Percentiles rank a stretch among this genome's conserved stretches.
phyloP scores from a whole-genome alignment of 2,113 vertebrate genomes.

The Platichthys stellatus region DNA sequence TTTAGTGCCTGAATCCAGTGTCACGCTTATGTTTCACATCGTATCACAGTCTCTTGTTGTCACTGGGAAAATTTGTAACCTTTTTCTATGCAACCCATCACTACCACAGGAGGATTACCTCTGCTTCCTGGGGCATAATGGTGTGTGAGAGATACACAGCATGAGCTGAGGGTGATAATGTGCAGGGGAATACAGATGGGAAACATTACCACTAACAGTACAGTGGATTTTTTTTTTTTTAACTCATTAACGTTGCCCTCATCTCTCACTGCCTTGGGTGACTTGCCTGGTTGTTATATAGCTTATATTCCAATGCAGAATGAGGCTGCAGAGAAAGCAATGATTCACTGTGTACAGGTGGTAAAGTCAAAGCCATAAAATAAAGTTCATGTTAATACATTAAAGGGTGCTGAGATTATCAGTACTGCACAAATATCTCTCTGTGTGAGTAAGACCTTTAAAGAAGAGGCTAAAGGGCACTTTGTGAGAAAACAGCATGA shows the following conservation, averaged over 20 bases:
- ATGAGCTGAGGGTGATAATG: conserved; percentile 41
- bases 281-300: conserved; percentile 29
- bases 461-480: conserved; percentile 21
- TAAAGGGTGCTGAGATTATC: conserved; percentile 20
- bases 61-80: conserved; percentile 45
- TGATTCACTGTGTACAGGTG: conserved; percentile 12
- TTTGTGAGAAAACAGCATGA: conserved; percentile 7
- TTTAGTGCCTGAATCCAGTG: conserved; percentile 9
- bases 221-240: conserved; percentile 21
- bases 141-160: conserved; percentile 14
- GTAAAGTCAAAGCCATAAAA: conserved; percentile 49
- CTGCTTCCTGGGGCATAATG: conserved; percentile 37
- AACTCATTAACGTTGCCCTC: conserved; percentile 42
- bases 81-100: conserved; percentile 52
- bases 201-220: conserved; percentile 33
- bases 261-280: conserved; percentile 41
- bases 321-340: not conserved
- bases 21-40: conserved; percentile 32
- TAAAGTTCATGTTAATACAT: conserved; percentile 57
- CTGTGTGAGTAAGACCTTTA: conserved; percentile 26
- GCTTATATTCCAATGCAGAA: conserved; percentile 40
- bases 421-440: conserved; percentile 14
- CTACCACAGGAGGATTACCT: conserved; percentile 44
- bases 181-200: conserved; percentile 47
- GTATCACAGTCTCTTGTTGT: conserved; percentile 40